These are phyloP conservation scores for Galaxias olidus DNA, from an alignment of 2,797 vertebrate genomes.

Conservation along the genomic window DNA sequence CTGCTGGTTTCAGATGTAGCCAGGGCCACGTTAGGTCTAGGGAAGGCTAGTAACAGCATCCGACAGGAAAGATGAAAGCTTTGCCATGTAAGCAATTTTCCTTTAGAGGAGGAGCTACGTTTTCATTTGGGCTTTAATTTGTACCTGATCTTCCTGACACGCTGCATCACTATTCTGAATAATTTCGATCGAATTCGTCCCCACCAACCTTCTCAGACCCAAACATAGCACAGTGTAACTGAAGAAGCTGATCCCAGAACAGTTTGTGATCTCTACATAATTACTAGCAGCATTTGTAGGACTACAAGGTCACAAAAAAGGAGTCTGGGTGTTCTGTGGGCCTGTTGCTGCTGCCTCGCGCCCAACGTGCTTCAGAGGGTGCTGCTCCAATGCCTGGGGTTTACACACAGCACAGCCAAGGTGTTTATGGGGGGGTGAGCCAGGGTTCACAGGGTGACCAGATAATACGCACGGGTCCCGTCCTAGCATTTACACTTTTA, in stretches of 20 bases:
- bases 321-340: slow-evolving; percentile 14
- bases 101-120: too few species aligned
- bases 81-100: too few species aligned
- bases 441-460: slow-evolving; percentile 61
- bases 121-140: too few species aligned
- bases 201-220: too few species aligned
- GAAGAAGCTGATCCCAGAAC: neutral
- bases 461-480: slow-evolving; percentile 51
- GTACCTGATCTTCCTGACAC: too few species aligned
- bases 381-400: slow-evolving; percentile 31
- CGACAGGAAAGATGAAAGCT: too few species aligned
- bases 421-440: slow-evolving; percentile 61
- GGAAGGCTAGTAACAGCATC: too few species aligned
- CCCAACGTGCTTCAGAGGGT: slow-evolving; percentile 13
- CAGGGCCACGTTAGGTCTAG: neutral
- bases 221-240: too few species aligned
- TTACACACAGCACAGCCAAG: slow-evolving; percentile 24
- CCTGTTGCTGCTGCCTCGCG: neutral
- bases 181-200: too few species aligned
- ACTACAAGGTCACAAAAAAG: slow-evolving; percentile 33
- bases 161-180: too few species aligned
- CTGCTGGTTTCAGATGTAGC: neutral
- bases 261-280: neutral
- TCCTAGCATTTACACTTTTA: slow-evolving; percentile 45
- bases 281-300: slow-evolving; percentile 24